Evolutionary conservation across 2,797 vertebrate species (phyloP).

Genomic region (Sparidentex hasta): DNA sequence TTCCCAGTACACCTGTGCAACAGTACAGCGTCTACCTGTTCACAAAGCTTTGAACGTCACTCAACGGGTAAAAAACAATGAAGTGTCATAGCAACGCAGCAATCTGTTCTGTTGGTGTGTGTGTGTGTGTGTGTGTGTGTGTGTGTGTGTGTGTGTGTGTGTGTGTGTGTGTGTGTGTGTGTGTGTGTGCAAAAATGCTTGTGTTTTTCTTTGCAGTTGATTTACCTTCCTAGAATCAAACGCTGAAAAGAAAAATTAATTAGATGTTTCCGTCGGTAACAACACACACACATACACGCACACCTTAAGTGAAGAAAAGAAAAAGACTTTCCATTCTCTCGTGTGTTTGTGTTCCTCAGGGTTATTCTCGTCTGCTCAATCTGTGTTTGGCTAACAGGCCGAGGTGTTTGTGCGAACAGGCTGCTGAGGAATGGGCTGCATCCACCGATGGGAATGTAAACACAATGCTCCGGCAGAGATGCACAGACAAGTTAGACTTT

Average conservation of each 20-base stretch:
- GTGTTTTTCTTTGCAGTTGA: neutral
- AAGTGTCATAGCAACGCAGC: constrained; percentile 17
- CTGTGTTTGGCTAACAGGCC: constrained; percentile 42
- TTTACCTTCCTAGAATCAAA: neutral
- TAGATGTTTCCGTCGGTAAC: neutral
- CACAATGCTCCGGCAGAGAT: constrained; percentile 22
- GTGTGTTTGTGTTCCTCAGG: constrained; percentile 27
- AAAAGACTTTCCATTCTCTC: constrained; percentile 20
- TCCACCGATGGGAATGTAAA: constrained; percentile 52
- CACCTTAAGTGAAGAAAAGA: neutral
- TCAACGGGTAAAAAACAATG: constrained; percentile 13
- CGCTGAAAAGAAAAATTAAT: neutral
- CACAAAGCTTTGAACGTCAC: constrained; percentile 5
- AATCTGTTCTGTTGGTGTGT: neutral
- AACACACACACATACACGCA: neutral
- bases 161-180: neutral
- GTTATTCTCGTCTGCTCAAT: constrained; percentile 40
- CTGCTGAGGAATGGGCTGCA: constrained; percentile 23
- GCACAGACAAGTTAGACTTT: constrained; percentile 34
- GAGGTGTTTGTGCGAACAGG: constrained; percentile 37
- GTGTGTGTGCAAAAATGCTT: neutral
- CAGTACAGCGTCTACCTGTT: neutral
- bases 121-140: neutral
- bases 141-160: neutral
- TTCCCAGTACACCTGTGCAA: constrained; percentile 6